Conservation (phyloP, 2,113 vertebrate species). For the Eira barbara region DNA sequence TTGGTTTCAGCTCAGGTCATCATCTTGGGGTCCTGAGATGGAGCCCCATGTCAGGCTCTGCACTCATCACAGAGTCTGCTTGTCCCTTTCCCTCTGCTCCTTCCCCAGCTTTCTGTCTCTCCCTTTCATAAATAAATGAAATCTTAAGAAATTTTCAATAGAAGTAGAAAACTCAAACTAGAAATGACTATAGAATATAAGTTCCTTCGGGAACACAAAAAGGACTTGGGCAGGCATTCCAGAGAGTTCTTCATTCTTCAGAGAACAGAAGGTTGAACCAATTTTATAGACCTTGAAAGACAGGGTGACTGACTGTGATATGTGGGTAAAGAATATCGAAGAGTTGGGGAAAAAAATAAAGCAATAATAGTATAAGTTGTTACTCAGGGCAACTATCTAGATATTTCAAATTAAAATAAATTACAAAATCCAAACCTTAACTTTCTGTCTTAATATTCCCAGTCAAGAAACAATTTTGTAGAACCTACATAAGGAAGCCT, state of each 20-base stretch:
- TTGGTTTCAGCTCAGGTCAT: not conserved
- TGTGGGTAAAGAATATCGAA: not conserved
- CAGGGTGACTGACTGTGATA: not conserved
- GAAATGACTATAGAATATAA: slow-evolving; percentile 5
- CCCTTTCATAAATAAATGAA: not conserved
- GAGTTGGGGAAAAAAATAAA: not conserved
- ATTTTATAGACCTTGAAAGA: not conserved
- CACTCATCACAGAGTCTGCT: not conserved
- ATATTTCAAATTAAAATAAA: not conserved
- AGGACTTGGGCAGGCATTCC: not conserved
- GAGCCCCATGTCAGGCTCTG: not conserved
- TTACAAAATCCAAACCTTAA: not conserved
- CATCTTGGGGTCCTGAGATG: not conserved
- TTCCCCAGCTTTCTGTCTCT: not conserved
- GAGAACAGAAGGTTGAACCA: not conserved
- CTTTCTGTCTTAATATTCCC: not conserved
- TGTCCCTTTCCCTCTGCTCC: not conserved
- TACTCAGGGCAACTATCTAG: not conserved
- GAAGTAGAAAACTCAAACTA: not conserved
- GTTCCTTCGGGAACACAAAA: not conserved
- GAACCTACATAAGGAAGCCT: not conserved
- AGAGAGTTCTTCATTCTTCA: not conserved
- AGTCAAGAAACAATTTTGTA: not conserved
- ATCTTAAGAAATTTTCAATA: not conserved
- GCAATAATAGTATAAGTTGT: not conserved